Percentiles rank a stretch among this genome's conserved stretches.
These are phyloP conservation scores for Archips xylosteana DNA, from an alignment of 2,888 invertebrate species.

Conservation along the genomic window DNA sequence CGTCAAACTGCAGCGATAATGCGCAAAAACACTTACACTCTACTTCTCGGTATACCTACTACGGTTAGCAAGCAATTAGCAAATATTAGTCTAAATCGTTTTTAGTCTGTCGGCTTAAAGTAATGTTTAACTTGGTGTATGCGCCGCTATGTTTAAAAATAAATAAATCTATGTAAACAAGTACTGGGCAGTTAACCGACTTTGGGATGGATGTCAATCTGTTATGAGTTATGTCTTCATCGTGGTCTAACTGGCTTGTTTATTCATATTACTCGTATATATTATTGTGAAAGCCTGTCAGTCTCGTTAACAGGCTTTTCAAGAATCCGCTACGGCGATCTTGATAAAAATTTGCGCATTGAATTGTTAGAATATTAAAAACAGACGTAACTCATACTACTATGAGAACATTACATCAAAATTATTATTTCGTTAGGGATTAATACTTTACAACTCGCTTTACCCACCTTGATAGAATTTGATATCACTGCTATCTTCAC, in stretches of 20 bases:
- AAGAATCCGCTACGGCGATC: not conserved
- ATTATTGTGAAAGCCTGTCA: not conserved
- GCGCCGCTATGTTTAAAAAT: conserved; percentile 23
- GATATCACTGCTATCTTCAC: no score
- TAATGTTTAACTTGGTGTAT: conserved; percentile 12
- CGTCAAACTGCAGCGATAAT: not conserved
- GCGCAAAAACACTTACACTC: not conserved
- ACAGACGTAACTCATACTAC: no score
- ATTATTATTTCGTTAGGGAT: no score
- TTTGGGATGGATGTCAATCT: conserved; percentile 26
- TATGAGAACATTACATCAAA: no score
- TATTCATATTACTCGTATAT: not conserved
- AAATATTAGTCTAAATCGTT: conserved; percentile 21
- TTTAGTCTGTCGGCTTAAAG: not conserved
- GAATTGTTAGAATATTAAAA: no score
- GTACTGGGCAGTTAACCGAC: conserved; percentile 26
- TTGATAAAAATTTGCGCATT: no score
- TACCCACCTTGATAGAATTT: no score
- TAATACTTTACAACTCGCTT: no score
- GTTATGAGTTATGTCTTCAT: conserved; percentile 39
- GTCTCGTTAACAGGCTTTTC: not conserved
- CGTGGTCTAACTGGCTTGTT: conserved; percentile 4
- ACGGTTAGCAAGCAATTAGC: not conserved
- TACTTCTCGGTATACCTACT: not conserved
- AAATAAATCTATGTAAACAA: conserved; percentile 24